Evolutionary conservation across 2,888 invertebrate genomes (phyloP).

Genomic region (Protophormia terraenovae): DNA sequence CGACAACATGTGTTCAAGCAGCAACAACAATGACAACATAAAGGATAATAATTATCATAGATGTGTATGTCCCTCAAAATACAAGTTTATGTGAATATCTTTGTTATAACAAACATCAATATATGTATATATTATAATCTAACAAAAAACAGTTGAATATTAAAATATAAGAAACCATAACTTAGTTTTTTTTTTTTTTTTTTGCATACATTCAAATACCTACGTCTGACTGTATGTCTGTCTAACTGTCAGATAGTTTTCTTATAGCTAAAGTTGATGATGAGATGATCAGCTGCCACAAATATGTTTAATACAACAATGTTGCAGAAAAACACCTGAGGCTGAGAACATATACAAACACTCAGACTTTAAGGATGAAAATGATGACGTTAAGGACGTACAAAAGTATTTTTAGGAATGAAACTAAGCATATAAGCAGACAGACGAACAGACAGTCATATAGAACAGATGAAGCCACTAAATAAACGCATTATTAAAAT

Average conservation of each 20-base stretch:
- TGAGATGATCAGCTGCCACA: constrained; percentile 51
- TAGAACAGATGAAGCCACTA: constrained; percentile 58
- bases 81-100: not conserved
- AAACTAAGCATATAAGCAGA: not conserved
- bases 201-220: constrained; percentile 7
- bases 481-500: constrained; percentile 60
- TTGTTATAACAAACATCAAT: constrained; percentile 23
- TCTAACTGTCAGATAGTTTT: constrained; percentile 23
- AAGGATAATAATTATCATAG: constrained; percentile 14
- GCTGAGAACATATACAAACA: constrained; percentile 15
- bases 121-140: constrained; percentile 29
- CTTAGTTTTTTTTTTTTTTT: not conserved
- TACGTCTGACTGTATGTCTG: not conserved
- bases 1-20: constrained; percentile 51
- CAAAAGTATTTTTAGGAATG: not conserved
- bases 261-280: constrained; percentile 20
- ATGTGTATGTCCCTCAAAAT: not conserved
- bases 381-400: constrained; percentile 12
- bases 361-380: not conserved
- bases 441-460: not conserved
- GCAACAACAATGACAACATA: not conserved
- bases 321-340: constrained; percentile 63
- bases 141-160: constrained; percentile 1
- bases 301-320: constrained; percentile 19
- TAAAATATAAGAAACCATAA: not conserved